These are phyloP conservation scores for Lepus oiostolus DNA, from an alignment of 2,797 vertebrate genomes.

Conservation along the genomic window DNA sequence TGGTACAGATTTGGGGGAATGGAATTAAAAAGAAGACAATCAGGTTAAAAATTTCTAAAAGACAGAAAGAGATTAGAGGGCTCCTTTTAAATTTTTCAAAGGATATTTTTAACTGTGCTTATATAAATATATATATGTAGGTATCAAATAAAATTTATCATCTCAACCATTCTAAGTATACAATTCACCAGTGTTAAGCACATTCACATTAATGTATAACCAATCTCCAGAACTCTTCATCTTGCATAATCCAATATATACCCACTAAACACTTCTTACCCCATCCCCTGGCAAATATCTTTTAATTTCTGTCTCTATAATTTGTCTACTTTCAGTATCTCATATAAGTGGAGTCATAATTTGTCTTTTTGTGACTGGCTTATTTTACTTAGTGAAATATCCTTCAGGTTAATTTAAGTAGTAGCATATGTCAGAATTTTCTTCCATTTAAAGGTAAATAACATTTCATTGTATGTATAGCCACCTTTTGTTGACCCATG, in stretches of 20 bases:
- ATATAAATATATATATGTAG: background rate
- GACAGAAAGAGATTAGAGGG: background rate
- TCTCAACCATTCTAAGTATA: background rate
- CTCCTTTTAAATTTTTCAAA: background rate
- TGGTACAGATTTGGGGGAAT: background rate
- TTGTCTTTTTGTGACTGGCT: slow-evolving; percentile 4
- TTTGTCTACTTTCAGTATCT: background rate
- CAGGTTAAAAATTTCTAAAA: slow-evolving; percentile 42
- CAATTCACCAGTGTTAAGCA: background rate
- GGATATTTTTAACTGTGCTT: slow-evolving; percentile 6
- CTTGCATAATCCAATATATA: background rate
- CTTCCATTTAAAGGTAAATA: background rate
- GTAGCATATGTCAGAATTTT: background rate
- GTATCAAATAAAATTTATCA: background rate
- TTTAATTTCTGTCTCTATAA: background rate
- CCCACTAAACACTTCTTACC: background rate
- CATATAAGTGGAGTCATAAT: background rate
- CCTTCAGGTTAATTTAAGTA: slow-evolving; percentile 6
- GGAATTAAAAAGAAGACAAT: background rate
- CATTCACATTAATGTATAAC: background rate
- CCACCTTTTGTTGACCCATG: background rate
- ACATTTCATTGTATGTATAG: background rate
- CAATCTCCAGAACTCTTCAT: background rate
- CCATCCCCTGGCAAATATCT: background rate
- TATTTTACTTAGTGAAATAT: slow-evolving; percentile 35